Base-by-base conservation (phyloP, 2,797 vertebrate genomes). In the Propithecus deckenii region DNA sequence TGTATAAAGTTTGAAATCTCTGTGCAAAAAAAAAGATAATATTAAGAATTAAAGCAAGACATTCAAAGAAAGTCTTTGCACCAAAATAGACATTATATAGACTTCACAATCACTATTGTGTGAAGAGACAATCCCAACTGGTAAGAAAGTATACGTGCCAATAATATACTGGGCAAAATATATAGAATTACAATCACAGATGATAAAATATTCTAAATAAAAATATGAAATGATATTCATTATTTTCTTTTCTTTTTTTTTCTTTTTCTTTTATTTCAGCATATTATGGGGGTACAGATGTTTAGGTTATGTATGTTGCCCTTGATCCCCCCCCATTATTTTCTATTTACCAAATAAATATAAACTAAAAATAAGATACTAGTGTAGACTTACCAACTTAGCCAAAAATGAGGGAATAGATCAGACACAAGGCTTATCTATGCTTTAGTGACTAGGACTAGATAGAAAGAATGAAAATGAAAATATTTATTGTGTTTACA, bases 141-240 rank as follows among this genome's bases (percentile, higher is more conserved):
- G 35, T 67, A 74, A 85, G 57, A 92, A 86, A 92, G 65, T 59
- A 79, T 41, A 89, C 5, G 67, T 35, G 55, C 67, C 20, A 46
- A 87, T 72, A 50, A 91, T 79, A 61, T 67, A 23, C 1, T 55
- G 57, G 81, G 28, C 10, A 78, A 96, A 88, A 74, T 65, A 52
- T 17, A 30, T 22, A 94, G 41, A 88, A 86, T 94, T 28, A 86
- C 17, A 86, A 81, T 43, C 22, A 65, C 6, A n/a, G 28, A 46
- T 59, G 67, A 81, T 10, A 91, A 96, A 80, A 95, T 43, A 80
- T 67, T 75, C 67, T 95, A 25, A 67, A 61, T 71, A 91, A 80
- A 83, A 92, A 48, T 63, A 88, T 35, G 32, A 95, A 92, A 48
- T 41, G 5, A 52, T 74, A 67, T 48, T 48, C 55, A 74, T n/a